phyloP scores from a whole-genome alignment of 2,888 invertebrate species.

The Argyresthia albistria region DNA sequence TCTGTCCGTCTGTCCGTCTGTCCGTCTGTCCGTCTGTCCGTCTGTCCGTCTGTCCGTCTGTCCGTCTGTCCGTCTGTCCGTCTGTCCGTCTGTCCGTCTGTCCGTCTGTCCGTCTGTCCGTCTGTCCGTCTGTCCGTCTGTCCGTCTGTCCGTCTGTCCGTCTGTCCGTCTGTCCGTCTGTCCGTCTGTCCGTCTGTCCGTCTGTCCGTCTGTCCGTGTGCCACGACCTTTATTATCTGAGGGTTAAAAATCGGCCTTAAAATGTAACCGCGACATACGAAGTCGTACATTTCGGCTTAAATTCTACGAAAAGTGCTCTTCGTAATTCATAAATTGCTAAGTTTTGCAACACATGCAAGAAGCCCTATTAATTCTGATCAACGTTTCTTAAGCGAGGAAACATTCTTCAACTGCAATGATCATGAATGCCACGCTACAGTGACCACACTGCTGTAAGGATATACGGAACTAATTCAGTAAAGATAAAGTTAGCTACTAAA shows the following conservation, averaged over 20 bases:
- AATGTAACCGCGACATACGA: too few species aligned
- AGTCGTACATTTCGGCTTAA: too few species aligned
- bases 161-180: too few species aligned
- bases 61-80: neutral
- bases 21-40: too few species aligned
- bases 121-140: neutral
- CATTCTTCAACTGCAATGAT: constrained; percentile 1
- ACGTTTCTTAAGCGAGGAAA: constrained; percentile 2
- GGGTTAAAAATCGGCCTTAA: too few species aligned
- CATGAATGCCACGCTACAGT: constrained; percentile 2
- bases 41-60: neutral
- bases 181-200: too few species aligned
- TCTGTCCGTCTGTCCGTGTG: too few species aligned
- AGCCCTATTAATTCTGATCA: neutral
- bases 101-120: neutral
- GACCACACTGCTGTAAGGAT: neutral
- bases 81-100: neutral
- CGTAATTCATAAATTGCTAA: neutral
- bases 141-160: too few species aligned
- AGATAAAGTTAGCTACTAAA: too few species aligned
- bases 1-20: neutral
- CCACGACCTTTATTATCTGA: too few species aligned
- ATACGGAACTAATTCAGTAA: too few species aligned
- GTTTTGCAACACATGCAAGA: neutral
- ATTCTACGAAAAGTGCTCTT: too few species aligned